Base-by-base conservation (phyloP, 2,888 invertebrate genomes). In the Creontiades dilutus region DNA sequence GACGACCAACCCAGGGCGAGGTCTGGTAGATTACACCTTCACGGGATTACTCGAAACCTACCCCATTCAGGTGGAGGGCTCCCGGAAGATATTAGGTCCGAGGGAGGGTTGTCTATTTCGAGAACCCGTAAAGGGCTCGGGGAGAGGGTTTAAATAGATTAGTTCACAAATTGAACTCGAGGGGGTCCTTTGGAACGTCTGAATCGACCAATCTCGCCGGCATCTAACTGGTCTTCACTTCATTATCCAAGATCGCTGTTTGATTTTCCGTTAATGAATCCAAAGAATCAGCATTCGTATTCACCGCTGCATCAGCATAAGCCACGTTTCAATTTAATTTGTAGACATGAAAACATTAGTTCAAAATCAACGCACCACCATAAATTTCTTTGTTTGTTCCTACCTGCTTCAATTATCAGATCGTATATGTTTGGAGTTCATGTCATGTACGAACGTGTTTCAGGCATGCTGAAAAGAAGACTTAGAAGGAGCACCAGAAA, bases 151-250 rank as follows among this genome's bases (percentile, higher is more conserved):
- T 68, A 68, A 68, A 68, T 68, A 68, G 68, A 68, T 68, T 68
- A 68, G 68, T 68, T 68, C 68, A 68, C 68, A 68, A 68, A 68
- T 68, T 68, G 68, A 68, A 68, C 68, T 57, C 57, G 12, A 3
- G 68, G 68, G 19, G 68, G n/a, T 19, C 0, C 19, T 9, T 23
- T 11, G 9, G 23, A 68, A 68, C 68, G 19, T 68, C 68, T 3
- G 68, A 68, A 68, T 68, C 68, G 68, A 13, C 68, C 68, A 19
- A 68, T 68, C 68, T 27, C 27, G 3, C 68, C 68, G 16, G 57
- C n/a, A 57, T 57, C 16, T 7, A 57, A 57, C 16, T 16, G n/a
- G n/a, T n/a, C n/a, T 57, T 16, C n/a, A 16, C 57, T n/a, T 52
- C 14, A 52, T 52, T 37, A 37, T 37, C 37, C 37, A 37, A 37